A percentile compares a stretch with the other conserved stretches of the same genome.
phyloP scores from a whole-genome alignment of 1,140 invertebrate genomes.

The Plectrocnemia conspersa region DNA sequence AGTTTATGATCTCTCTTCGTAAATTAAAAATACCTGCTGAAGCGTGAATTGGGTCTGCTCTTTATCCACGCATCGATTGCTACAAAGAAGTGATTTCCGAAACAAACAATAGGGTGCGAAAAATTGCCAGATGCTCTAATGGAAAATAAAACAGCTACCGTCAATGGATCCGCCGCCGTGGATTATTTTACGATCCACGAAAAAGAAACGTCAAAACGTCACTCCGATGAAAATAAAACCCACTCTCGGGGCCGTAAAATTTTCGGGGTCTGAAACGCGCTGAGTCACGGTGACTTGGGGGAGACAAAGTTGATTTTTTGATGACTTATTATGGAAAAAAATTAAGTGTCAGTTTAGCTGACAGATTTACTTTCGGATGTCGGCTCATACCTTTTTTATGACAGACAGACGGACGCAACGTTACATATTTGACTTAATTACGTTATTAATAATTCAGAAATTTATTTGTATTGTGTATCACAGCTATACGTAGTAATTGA shows the following conservation, averaged over 20 bases:
- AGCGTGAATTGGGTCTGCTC: no score
- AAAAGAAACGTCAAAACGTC: conserved; percentile 22
- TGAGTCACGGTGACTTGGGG: not conserved
- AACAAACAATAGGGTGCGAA: conserved; percentile 10
- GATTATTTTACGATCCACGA: conserved; percentile 22
- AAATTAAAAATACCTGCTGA: no score
- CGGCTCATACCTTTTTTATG: no score
- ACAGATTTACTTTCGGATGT: conserved; percentile 15
- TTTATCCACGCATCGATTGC: no score
- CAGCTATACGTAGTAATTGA: no score
- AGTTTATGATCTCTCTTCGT: no score
- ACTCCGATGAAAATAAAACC: conserved; percentile 16
- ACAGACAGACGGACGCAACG: no score
- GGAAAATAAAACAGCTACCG: conserved; percentile 15
- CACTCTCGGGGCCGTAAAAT: conserved; percentile 11
- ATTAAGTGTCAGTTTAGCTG: conserved; percentile 11
- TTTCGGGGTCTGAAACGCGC: conserved; percentile 3
- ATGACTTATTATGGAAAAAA: conserved; percentile 23
- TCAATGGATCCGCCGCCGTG: conserved; percentile 4
- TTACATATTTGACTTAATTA: no score
- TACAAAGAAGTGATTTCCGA: no score
- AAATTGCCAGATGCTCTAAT: conserved; percentile 17
- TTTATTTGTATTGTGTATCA: no score
- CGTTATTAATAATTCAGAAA: no score
- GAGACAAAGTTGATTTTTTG: conserved; percentile 8